These are phyloP conservation scores for Athripsodes cinereus DNA, from an alignment of 2,888 invertebrate genomes.

Conservation along the genomic window DNA sequence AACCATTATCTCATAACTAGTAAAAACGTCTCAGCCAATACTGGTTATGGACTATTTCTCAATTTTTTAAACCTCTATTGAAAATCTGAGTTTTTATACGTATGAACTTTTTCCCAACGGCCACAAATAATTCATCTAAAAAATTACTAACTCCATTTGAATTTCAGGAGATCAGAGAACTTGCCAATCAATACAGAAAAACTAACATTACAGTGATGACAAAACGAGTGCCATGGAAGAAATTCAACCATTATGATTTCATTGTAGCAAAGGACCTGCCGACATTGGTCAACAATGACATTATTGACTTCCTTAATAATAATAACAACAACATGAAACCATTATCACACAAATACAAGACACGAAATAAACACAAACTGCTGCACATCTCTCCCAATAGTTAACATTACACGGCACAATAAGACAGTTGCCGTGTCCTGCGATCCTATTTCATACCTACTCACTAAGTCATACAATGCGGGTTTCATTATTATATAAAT, in stretches of 20 bases:
- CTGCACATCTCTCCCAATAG: no score
- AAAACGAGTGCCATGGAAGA: conserved; percentile 32
- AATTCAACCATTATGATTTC: conserved; percentile 32
- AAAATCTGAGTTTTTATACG: no score
- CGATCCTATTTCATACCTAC: neutral
- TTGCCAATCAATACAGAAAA: conserved; percentile 19
- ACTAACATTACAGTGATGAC: conserved; percentile 32
- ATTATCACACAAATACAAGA: no score
- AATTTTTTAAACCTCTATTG: no score
- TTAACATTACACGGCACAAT: no score
- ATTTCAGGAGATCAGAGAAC: conserved; percentile 20
- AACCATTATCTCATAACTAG: no score
- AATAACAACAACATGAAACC: conserved; percentile 3
- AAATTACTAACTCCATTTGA: neutral
- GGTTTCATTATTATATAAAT: neutral
- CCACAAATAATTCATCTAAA: no score
- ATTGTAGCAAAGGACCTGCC: conserved; percentile 43
- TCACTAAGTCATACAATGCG: neutral
- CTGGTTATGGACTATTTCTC: no score
- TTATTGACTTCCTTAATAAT: conserved; percentile 30
- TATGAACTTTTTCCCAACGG: no score
- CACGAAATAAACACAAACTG: neutral
- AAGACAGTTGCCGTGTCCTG: no score
- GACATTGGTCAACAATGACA: conserved; percentile 37
- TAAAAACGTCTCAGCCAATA: no score